phyloP scores from a whole-genome alignment of 2,888 invertebrate species.

The Portevinia maculata region DNA sequence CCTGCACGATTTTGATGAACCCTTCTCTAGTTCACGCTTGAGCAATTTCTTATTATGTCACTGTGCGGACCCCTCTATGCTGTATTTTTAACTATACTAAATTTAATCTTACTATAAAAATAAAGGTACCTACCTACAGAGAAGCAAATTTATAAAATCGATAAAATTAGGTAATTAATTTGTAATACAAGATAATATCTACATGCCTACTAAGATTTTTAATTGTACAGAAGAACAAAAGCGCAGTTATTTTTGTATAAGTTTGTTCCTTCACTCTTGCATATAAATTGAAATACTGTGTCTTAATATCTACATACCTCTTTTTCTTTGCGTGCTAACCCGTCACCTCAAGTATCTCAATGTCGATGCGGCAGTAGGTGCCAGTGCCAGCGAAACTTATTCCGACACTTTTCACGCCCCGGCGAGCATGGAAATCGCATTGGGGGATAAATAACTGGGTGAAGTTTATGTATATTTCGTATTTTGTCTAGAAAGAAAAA shows the following conservation, averaged over 20 bases:
- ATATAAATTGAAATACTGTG: conserved; percentile 1
- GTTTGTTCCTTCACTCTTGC: too few species aligned
- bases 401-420: conserved; percentile 65
- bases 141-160: conserved; percentile 21
- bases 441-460: conserved; percentile 46
- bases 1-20: conserved; percentile 65
- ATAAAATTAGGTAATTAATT: not conserved
- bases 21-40: conserved; percentile 69
- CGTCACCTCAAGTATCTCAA: conserved; percentile 54
- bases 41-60: conserved; percentile 54
- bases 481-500: conserved; percentile 1
- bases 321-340: conserved; percentile 52
- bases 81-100: not conserved
- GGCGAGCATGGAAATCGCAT: conserved; percentile 57
- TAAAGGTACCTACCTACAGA: not conserved
- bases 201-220: too few species aligned
- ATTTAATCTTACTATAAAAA: not conserved
- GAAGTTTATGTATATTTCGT: conserved; percentile 32
- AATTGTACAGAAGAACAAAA: too few species aligned
- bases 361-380: conserved; percentile 52
- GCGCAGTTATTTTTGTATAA: not conserved
- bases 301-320: too few species aligned
- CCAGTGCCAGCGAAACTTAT: conserved; percentile 55
- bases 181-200: not conserved
- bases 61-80: conserved; percentile 34